These are phyloP conservation scores for Cryptoprocta ferox DNA, from an alignment of 2,797 vertebrate genomes.

Conservation along the genomic window DNA sequence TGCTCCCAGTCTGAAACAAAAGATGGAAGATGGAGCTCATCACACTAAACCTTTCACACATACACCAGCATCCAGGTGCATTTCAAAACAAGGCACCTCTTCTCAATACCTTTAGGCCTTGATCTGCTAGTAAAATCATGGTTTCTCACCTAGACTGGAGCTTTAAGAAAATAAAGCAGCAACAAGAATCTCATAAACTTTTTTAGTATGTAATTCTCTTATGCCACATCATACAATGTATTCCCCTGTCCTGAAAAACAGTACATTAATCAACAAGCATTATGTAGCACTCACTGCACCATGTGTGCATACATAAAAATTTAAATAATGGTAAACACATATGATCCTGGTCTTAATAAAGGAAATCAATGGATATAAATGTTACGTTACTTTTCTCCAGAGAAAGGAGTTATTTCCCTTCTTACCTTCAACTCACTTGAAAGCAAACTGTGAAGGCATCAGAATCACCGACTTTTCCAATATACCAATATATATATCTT, in stretches of 20 bases:
- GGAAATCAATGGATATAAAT: constrained; percentile 23
- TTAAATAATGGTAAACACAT: neutral
- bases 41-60: neutral
- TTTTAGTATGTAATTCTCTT: constrained; percentile 41
- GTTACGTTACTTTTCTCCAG: neutral
- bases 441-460: neutral
- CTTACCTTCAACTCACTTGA: neutral
- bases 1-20: constrained; percentile 91
- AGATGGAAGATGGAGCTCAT: constrained; percentile 17
- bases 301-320: neutral
- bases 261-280: neutral
- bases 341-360: neutral
- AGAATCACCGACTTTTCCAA: constrained; percentile 38
- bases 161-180: constrained; percentile 48
- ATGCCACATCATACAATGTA: neutral
- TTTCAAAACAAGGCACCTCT: neutral
- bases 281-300: neutral
- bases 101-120: neutral
- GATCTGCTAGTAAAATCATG: constrained; percentile 2
- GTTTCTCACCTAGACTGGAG: neutral
- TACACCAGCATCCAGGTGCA: neutral
- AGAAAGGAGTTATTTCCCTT: constrained; percentile 21
- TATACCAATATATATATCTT: neutral
- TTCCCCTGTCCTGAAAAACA: neutral
- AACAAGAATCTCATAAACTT: constrained; percentile 20